A percentile compares a stretch with the other conserved stretches of the same genome.
Evolutionary conservation across 1,140 invertebrate genomes (phyloP).

Genomic region (Lepidostoma basale): DNA sequence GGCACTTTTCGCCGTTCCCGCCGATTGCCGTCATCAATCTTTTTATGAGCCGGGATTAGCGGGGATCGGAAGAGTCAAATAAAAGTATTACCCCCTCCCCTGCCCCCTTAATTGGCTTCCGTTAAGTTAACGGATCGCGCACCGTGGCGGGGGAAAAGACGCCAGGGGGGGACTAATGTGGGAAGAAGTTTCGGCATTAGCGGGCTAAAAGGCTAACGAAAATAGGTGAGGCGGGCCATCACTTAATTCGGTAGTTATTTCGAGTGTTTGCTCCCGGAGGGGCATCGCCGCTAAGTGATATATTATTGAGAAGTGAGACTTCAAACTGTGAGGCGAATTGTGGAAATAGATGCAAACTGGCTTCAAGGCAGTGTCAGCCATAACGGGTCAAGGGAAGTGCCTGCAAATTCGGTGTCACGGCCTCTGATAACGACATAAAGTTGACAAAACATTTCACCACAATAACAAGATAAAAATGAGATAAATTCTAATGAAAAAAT

Average conservation of each 20-base stretch:
- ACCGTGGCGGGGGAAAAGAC: not conserved
- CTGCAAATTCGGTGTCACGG: no score
- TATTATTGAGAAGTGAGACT: no score
- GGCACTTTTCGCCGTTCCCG: not conserved
- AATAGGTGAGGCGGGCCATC: not conserved
- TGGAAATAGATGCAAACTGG: no score
- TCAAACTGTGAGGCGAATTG: no score
- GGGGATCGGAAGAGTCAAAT: slow-evolving; percentile 14
- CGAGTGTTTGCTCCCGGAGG: no score
- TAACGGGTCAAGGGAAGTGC: no score
- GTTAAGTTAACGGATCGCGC: slow-evolving; percentile 11
- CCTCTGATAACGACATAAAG: no score
- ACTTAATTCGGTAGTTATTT: not conserved
- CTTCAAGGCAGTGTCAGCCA: no score
- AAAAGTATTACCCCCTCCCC: not conserved
- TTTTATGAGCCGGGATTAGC: slow-evolving; percentile 18
- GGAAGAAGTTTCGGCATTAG: not conserved
- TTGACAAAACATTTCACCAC: no score
- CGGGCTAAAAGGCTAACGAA: not conserved
- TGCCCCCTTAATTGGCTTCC: slow-evolving; percentile 25
- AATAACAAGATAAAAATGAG: no score
- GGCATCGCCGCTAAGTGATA: no score
- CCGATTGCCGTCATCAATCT: slow-evolving; percentile 9
- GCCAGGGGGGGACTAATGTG: not conserved
- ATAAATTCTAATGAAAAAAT: no score